Conservation (phyloP, 2,888 invertebrate species). For the Erebia aethiops region DNA sequence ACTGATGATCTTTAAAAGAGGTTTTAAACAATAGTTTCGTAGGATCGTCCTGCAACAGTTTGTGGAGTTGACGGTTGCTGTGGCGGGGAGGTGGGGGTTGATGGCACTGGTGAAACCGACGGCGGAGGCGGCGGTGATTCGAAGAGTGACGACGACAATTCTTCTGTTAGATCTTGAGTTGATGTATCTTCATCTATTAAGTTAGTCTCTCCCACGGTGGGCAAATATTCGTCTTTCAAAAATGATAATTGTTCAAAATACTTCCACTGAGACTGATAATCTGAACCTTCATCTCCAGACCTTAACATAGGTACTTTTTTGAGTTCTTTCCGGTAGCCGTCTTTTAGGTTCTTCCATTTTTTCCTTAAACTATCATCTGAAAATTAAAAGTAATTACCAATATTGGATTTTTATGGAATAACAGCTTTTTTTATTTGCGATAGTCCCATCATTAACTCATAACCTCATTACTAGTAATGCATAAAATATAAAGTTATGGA, state of each 20-base stretch:
- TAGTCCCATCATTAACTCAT: too few species aligned
- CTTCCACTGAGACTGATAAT: constrained; percentile 25
- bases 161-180: neutral
- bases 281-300: too few species aligned
- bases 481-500: too few species aligned
- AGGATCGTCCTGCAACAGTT: too few species aligned
- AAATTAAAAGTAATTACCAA: constrained; percentile 20
- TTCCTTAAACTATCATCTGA: constrained; percentile 44
- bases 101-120: too few species aligned
- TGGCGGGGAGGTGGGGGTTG: neutral
- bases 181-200: neutral
- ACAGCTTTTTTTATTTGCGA: too few species aligned
- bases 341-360: constrained; percentile 47
- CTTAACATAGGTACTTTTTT: too few species aligned
- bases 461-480: too few species aligned
- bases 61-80: neutral
- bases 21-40: too few species aligned
- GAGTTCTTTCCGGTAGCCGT: constrained; percentile 20
- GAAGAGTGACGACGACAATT: neutral
- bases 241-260: constrained; percentile 30
- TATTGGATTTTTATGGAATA: too few species aligned
- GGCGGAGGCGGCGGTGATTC: too few species aligned
- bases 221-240: neutral
- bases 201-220: neutral
- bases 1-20: too few species aligned